phyloP scores from a whole-genome alignment of 2,888 invertebrate species.

The Ephialtes manifestator region DNA sequence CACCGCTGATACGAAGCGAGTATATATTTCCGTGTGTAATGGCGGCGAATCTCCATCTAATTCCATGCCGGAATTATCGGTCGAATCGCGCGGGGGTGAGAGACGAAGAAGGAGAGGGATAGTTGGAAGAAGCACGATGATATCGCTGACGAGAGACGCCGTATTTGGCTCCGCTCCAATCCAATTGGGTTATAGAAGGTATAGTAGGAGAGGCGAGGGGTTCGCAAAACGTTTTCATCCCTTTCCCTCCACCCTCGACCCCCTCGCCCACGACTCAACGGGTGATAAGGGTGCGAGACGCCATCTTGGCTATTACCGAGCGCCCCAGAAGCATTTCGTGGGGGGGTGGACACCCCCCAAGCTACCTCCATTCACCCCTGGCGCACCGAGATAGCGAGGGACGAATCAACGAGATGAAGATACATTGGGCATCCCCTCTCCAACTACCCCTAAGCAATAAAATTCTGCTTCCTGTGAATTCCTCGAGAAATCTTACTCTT shows the following conservation, averaged over 20 bases:
- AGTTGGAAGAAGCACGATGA: slow-evolving; percentile 78
- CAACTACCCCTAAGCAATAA: slow-evolving; percentile 60
- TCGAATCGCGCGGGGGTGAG: slow-evolving; percentile 39
- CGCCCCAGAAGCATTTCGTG: slow-evolving; percentile 71
- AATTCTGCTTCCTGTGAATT: slow-evolving; percentile 63
- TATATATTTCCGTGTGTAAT: slow-evolving; percentile 50
- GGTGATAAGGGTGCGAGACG: slow-evolving; percentile 80
- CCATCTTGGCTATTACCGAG: slow-evolving; percentile 80
- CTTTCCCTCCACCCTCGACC: slow-evolving; percentile 17
- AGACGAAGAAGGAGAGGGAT: neutral
- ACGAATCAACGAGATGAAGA: slow-evolving; percentile 71
- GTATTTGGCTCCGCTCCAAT: slow-evolving; percentile 83
- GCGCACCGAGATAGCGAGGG: slow-evolving; percentile 38
- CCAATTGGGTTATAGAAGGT: slow-evolving; percentile 77
- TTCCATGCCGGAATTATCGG: slow-evolving; percentile 64
- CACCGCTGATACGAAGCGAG: slow-evolving; percentile 44
- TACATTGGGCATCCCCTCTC: slow-evolving; percentile 62
- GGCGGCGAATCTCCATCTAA: slow-evolving; percentile 68
- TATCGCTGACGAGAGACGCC: slow-evolving; percentile 85
- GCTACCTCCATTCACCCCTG: neutral
- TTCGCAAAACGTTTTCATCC: slow-evolving; percentile 61
- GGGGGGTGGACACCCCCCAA: slow-evolving; percentile 41
- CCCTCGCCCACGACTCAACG: slow-evolving; percentile 67
- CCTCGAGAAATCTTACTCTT: slow-evolving; percentile 45
- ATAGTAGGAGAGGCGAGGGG: neutral